phyloP scores from a whole-genome alignment of 2,888 invertebrate species.

The Rhagonycha lutea region DNA sequence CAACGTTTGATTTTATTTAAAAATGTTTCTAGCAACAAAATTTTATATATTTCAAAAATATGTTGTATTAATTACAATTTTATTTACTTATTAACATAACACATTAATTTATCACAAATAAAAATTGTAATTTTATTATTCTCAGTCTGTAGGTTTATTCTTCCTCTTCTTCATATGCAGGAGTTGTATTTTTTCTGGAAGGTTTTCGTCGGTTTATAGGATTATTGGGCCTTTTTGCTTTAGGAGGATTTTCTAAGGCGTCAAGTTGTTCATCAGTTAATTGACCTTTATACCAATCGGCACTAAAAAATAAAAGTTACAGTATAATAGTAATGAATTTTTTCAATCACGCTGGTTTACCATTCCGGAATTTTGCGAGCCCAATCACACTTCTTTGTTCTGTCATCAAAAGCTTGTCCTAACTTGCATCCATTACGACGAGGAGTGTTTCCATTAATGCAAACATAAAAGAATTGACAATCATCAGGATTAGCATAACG shows the following conservation, averaged over 20 bases:
- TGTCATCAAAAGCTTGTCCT: conserved; percentile 88
- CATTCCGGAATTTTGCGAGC: conserved; percentile 87
- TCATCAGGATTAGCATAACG: conserved; percentile 86
- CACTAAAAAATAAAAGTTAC: conserved; percentile 58
- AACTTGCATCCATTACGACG: conserved; percentile 85
- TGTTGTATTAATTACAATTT: not conserved
- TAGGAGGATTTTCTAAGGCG: conserved; percentile 79
- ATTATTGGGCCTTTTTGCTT: conserved; percentile 61
- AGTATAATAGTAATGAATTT: not conserved
- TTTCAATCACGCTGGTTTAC: conserved; percentile 57
- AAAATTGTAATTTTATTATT: not conserved
- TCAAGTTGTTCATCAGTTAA: conserved; percentile 79
- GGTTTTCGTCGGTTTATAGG: conserved; percentile 59
- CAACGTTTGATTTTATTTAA: too few relatives aligned
- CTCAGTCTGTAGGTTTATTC: conserved; percentile 23
- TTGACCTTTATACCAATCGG: conserved; percentile 87
- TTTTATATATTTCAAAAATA: not conserved
- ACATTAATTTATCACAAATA: not conserved
- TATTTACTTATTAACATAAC: not conserved
- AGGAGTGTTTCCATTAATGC: conserved; percentile 85
- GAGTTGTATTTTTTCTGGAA: conserved; percentile 41
- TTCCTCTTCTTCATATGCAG: conserved; percentile 34
- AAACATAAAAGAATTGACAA: conserved; percentile 91
- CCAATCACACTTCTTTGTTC: conserved; percentile 80
- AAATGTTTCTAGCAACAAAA: too few relatives aligned